Conservation (phyloP, 2,797 vertebrate species). For the Gadopsis bispinosus region DNA sequence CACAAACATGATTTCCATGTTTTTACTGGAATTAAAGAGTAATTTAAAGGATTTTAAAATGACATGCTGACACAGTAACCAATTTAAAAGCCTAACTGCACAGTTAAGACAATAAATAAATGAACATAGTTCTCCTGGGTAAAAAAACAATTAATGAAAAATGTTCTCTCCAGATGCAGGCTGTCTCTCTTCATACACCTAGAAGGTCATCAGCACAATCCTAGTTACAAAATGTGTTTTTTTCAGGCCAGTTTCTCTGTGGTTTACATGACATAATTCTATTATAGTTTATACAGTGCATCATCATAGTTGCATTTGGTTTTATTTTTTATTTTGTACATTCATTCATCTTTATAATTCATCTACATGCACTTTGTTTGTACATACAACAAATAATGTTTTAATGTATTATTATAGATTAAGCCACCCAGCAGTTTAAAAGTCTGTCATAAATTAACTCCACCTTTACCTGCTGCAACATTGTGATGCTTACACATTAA, state of each 20-base stretch:
- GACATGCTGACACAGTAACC: neutral
- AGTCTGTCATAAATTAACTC: neutral
- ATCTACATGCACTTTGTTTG: neutral
- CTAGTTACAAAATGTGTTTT: too few relatives aligned
- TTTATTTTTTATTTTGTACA: neutral
- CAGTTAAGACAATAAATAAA: neutral
- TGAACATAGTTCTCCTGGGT: neutral
- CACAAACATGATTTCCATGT: neutral
- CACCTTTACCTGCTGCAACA: neutral
- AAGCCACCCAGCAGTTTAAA: neutral
- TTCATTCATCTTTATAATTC: neutral
- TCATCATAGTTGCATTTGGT: neutral
- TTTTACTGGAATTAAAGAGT: neutral
- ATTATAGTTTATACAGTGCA: neutral
- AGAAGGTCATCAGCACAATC: neutral
- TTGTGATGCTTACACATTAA: neutral
- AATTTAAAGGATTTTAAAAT: neutral
- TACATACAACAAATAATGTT: too few relatives aligned
- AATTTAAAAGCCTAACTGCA: neutral
- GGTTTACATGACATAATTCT: neutral
- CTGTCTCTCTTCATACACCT: constrained; percentile 5
- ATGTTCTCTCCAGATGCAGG: neutral
- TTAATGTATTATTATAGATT: neutral
- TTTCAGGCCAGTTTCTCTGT: neutral
- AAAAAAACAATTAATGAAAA: neutral